Base-by-base conservation (phyloP, 2,888 invertebrate genomes). In the Hermodice carunculata region DNA sequence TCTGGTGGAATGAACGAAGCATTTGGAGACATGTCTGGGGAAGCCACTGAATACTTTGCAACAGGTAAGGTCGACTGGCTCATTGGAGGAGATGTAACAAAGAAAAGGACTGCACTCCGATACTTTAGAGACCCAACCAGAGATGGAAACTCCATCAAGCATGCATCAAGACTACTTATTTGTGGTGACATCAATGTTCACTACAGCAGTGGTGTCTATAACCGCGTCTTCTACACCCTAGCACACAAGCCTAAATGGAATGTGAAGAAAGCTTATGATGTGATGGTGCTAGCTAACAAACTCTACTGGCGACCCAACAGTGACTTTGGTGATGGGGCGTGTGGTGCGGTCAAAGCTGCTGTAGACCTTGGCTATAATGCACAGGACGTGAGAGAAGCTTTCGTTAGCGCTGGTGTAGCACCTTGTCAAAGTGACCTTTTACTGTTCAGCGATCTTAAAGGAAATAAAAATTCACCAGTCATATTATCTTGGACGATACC, bases 1-100 rank as follows among this genome's bases (percentile, higher is more conserved):
- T 65, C 71, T 4, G 78, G 78, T 4, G 77, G 74, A 14, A 70
- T 78, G 3, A 76, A 77, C 60, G 78, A 78, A 63, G 76, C 76
- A 2, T 76, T 76, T 64, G 73, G 75, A 17, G 76, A 76, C 51
- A 76, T 78, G 58, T 54, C 76, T 19, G 76, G 76, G 4, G 74
- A 76, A 40, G 67, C 68, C 1, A 64, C 65, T 0, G 74, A 75
- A 60, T 54, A 43, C 26, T 75, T 53, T 52, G 44, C 64, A 0
- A 59, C 31, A 22, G 63, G 63, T 2, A 60, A 8, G 8, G 44
- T 48, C 19, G 74, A 76, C 51, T 70, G 64, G 60, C 42, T 57
- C 8, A 54, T 65, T 0, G 75, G 75, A 1, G 60, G 58, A 0
- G 68, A 70, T 8, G 57, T 69, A 14, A 53, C 52, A 14, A 69